Percentiles rank a stretch among this genome's conserved stretches.
Conservation (phyloP, 1,140 invertebrate genomes). For the Choristoneura fumiferana region DNA sequence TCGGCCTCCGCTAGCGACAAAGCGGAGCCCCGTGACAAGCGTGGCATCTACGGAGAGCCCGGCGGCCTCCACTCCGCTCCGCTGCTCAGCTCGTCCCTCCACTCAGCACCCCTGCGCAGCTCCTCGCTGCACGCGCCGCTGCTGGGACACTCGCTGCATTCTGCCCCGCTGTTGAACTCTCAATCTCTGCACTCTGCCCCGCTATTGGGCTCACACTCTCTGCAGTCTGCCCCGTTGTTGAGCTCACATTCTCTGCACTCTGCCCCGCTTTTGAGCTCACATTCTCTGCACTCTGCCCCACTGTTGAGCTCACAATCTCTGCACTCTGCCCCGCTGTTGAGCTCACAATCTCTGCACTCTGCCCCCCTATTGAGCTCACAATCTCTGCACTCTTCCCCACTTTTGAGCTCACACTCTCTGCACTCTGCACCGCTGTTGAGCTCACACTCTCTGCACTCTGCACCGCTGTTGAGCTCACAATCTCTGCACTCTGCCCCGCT, state of each 20-base stretch:
- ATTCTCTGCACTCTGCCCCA: constrained; percentile 1
- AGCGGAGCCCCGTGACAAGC: constrained; percentile 27
- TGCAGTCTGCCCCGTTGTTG: not conserved
- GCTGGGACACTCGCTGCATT: constrained; percentile 17
- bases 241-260: constrained; percentile 5
- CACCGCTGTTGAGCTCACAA: not conserved
- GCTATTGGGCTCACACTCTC: not conserved
- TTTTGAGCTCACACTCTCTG: constrained; percentile 18
- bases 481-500: constrained; percentile 2
- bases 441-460: constrained; percentile 10
- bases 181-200: constrained; percentile 1
- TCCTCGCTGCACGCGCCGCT: not conserved
- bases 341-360: not conserved
- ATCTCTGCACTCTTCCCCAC: not conserved
- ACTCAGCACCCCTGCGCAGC: not conserved
- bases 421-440: constrained; percentile 8
- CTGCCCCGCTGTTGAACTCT: constrained; percentile 17
- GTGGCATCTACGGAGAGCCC: constrained; percentile 34
- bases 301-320: constrained; percentile 8
- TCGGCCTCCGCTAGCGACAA: constrained; percentile 19
- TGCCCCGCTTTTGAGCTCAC: constrained; percentile 8
- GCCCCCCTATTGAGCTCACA: constrained; percentile 9
- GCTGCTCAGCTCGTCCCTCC: constrained; percentile 1
- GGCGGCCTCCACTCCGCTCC: constrained; percentile 24
- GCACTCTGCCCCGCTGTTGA: constrained; percentile 19